Evolutionary conservation across 1,140 invertebrate species (phyloP).

Genomic region (Globodera rostochiensis): DNA sequence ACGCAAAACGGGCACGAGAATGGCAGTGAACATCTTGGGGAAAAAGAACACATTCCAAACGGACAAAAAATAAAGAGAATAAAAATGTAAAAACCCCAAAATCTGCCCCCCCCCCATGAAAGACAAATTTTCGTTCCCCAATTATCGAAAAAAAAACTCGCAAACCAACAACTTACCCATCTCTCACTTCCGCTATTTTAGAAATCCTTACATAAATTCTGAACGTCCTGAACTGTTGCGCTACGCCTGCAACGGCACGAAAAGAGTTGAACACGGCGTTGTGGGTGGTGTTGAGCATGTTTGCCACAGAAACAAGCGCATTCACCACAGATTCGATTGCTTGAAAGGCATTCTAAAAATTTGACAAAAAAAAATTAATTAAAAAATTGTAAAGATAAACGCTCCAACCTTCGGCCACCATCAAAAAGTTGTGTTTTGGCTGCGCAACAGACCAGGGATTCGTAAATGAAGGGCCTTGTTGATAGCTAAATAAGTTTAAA

Average conservation of each 20-base stretch:
- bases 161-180: too few relatives aligned
- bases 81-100: conserved; percentile 39
- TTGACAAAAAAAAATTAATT: background rate
- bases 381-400: background rate
- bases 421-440: background rate
- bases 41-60: too few relatives aligned
- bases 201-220: conserved; percentile 79
- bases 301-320: conserved; percentile 86
- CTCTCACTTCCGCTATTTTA: conserved; percentile 69
- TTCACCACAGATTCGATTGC: conserved; percentile 88
- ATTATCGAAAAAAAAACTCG: conserved; percentile 72
- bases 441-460: background rate
- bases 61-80: conserved; percentile 21
- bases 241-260: conserved; percentile 87
- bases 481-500: background rate
- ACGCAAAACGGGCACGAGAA: conserved; percentile 46
- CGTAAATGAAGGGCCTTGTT: background rate
- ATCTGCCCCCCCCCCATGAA: conserved; percentile 70
- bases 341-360: conserved; percentile 87
- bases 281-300: conserved; percentile 94
- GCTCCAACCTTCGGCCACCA: background rate
- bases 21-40: conserved; percentile 43
- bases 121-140: background rate
- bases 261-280: conserved; percentile 91
- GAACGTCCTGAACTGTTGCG: conserved; percentile 85